Evolutionary conservation across 1,140 invertebrate species (phyloP).

Genomic region (Drosophila kepulauana): DNA sequence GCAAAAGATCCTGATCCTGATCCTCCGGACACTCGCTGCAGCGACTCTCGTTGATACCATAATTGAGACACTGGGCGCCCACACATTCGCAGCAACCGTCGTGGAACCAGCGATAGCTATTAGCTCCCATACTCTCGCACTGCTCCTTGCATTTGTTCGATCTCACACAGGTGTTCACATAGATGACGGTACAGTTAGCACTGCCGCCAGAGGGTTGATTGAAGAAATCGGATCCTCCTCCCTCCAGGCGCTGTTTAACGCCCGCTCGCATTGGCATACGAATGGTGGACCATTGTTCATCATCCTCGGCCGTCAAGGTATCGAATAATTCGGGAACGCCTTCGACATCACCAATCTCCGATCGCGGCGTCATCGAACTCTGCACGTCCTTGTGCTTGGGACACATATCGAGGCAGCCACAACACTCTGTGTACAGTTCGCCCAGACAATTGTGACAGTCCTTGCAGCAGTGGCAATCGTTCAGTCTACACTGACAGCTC

Average conservation of each 20-base stretch:
- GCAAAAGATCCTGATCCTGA: constrained; percentile 63
- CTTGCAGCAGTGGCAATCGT: constrained; percentile 95
- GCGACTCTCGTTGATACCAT: constrained; percentile 93
- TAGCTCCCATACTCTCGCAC: constrained; percentile 84
- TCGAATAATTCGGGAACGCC: constrained; percentile 94
- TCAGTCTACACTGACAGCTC: constrained; percentile 96
- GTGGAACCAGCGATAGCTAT: constrained; percentile 93
- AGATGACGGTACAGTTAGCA: constrained; percentile 97
- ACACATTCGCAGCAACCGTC: constrained; percentile 98
- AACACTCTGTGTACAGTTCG: constrained; percentile 96
- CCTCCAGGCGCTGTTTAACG: constrained; percentile 62
- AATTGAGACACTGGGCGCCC: constrained; percentile 94
- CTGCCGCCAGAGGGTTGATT: constrained; percentile 81
- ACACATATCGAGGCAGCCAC: constrained; percentile 96
- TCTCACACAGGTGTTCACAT: constrained; percentile 95
- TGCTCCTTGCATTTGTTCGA: constrained; percentile 90
- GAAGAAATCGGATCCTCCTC: constrained; percentile 85
- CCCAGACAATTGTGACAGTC: constrained; percentile 96
- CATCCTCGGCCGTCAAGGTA: constrained; percentile 92
- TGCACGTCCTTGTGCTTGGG: constrained; percentile 92
- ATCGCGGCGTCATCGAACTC: constrained; percentile 90
- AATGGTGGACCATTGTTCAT: constrained; percentile 91
- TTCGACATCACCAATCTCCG: constrained; percentile 93
- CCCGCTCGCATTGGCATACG: constrained; percentile 86
- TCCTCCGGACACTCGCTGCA: constrained; percentile 79